phyloP scores from a whole-genome alignment of 2,797 vertebrate species.

The Ctenopoma multispine region DNA sequence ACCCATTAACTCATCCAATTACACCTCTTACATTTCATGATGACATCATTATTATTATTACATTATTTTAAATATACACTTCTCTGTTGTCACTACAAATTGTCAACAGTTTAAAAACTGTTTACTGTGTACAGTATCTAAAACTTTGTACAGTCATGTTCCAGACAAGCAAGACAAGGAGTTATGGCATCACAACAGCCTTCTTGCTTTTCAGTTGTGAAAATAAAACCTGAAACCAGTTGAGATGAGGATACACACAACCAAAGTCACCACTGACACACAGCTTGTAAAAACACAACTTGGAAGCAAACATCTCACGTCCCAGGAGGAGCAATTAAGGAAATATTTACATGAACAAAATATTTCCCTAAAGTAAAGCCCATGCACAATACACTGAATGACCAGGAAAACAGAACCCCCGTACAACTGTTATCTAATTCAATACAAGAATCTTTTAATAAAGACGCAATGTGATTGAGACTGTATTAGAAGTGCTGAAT shows the following conservation, averaged over 20 bases:
- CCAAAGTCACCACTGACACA: slow-evolving; percentile 14
- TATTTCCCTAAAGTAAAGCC: slow-evolving; percentile 49
- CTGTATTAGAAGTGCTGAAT: not conserved
- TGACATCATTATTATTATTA: not conserved
- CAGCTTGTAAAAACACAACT: slow-evolving; percentile 2
- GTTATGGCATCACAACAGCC: not conserved
- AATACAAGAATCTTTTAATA: not conserved
- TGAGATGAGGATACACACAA: not conserved
- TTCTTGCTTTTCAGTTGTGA: not conserved
- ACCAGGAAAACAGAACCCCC: slow-evolving; percentile 26
- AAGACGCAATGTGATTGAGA: not conserved
- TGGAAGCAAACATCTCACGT: slow-evolving; percentile 35
- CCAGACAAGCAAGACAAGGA: not conserved
- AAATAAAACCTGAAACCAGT: slow-evolving; percentile 20
- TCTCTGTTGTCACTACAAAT: not conserved
- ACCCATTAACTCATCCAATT: not conserved
- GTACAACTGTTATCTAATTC: not conserved
- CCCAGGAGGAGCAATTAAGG: slow-evolving; percentile 55
- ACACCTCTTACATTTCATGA: not conserved
- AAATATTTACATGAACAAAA: slow-evolving; percentile 57
- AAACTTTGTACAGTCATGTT: not conserved
- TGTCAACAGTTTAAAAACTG: not conserved
- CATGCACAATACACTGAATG: slow-evolving; percentile 11
- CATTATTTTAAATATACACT: not conserved
- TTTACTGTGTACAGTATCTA: not conserved